Evolutionary conservation across 2,797 vertebrate species (phyloP).

Genomic region (Poeciliopsis infans): DNA sequence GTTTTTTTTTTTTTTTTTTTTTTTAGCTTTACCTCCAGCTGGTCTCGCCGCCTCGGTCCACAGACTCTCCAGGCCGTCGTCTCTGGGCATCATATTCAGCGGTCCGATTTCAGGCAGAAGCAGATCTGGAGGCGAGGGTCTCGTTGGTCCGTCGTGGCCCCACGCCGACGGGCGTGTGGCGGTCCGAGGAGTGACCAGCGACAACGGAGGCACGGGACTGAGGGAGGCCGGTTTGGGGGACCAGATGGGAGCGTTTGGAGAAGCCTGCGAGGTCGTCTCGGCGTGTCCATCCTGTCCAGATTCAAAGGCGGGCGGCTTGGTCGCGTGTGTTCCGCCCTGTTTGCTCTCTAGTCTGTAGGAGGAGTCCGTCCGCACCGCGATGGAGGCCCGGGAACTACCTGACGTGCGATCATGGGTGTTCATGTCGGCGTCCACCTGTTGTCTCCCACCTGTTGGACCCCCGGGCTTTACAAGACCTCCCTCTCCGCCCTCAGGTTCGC

Average conservation of each 20-base stretch:
- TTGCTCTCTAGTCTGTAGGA: conserved; percentile 21
- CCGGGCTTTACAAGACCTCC: neutral
- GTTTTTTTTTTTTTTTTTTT: neutral
- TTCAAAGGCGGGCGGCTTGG: conserved; percentile 17
- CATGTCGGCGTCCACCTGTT: conserved; percentile 16
- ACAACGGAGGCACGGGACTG: conserved; percentile 26
- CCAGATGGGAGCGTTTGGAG: conserved; percentile 14
- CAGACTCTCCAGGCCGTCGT: conserved; percentile 65
- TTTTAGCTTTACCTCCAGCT: conserved; percentile 66
- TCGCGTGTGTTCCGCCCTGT: conserved; percentile 4
- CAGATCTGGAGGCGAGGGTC: conserved; percentile 56
- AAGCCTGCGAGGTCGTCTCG: conserved; percentile 31
- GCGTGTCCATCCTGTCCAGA: conserved; percentile 37
- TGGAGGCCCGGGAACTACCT: conserved; percentile 24
- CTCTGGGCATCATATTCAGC: conserved; percentile 59
- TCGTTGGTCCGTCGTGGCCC: conserved; percentile 55
- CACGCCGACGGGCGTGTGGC: conserved; percentile 44
- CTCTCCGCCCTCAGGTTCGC: conserved; percentile 41
- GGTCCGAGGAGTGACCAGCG: conserved; percentile 32
- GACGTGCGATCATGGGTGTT: conserved; percentile 9
- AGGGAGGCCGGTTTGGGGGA: conserved; percentile 37
- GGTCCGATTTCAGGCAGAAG: conserved; percentile 66
- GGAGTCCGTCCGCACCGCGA: conserved; percentile 25
- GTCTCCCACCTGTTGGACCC: conserved; percentile 35
- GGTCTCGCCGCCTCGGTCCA: conserved; percentile 75